Evolutionary conservation across 2,888 invertebrate genomes (phyloP), one percentile per base, ranked within the genome.

Genomic region (Cephalotes varians): DNA sequence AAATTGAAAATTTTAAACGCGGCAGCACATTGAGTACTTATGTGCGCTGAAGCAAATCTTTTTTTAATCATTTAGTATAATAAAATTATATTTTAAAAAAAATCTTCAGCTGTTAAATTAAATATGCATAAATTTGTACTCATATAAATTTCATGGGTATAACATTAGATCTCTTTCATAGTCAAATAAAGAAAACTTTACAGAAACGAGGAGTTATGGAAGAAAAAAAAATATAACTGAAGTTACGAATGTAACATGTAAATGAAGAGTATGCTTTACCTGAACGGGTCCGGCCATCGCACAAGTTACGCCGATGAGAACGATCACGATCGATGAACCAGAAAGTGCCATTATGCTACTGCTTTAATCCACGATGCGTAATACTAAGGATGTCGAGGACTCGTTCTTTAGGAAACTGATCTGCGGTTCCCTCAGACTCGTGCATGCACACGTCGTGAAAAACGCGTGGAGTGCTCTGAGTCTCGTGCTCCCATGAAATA

Each of bases 401-500:
- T 56, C 40, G 40, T 56, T 28, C 51, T 31, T 25, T 34, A 21
- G 18, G 10, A 79, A 73, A 56, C 12, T 25, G 47, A 58, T 40
- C 25, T 18, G 51, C 40, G 40, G 9, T 76, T 56, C 9, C 28
- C 25, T 56, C 21, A 6, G 72, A 79, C 64, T 58, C 51, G 60
- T 82, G 76, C 5, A 51, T 65, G 44, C 10, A 72, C 81, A 67
- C 67, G 47, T 62, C 58, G 76, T 60, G 81, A 83, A 85, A 85
- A 86, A 83, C 83, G 87, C 72, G 76, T 72, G 31, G 51, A 90
- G 88, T 93, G 90, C 81, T 85, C 85, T 81, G 89, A 85, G 85
- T 85, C 87, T 88, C 89, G 89, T 87, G 89, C 83, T 90, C 84
- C 88, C 88, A 84, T 86, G 83, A 87, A 92, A 91, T 93, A 93